A percentile compares a stretch with the other conserved stretches of the same genome.
Evolutionary conservation across 1,140 invertebrate genomes (phyloP).

Genomic region (Steinernema feltiae): DNA sequence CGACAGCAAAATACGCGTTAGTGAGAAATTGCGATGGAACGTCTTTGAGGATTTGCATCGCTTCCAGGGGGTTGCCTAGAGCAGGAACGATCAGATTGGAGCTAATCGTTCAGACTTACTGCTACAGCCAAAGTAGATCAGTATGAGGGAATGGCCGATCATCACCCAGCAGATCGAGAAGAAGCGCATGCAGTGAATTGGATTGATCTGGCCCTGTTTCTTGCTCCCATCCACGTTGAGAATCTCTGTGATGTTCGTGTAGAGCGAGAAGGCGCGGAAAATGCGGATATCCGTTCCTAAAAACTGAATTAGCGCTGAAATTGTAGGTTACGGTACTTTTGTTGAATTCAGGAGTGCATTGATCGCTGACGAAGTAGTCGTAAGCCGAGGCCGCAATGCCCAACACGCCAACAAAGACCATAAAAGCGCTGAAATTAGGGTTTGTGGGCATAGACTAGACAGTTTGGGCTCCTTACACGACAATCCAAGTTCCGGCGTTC

Average conservation of each 20-base stretch:
- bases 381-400: background rate
- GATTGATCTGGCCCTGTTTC: conserved; percentile 34
- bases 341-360: too few species aligned
- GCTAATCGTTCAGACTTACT: background rate
- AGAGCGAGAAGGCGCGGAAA: too few species aligned
- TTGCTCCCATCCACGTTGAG: conserved; percentile 20
- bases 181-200: too few species aligned
- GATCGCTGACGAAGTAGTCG: too few species aligned
- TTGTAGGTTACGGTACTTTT: too few species aligned
- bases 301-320: conserved; percentile 10
- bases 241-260: too few species aligned
- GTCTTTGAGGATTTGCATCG: conserved; percentile 20
- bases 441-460: too few species aligned
- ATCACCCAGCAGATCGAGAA: too few species aligned
- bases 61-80: conserved; percentile 24
- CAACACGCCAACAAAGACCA: background rate
- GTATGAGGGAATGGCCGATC: too few species aligned
- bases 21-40: conserved; percentile 19
- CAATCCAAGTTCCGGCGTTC: too few species aligned
- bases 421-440: too few species aligned
- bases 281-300: conserved; percentile 13
- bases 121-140: background rate
- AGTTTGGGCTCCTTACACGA: too few species aligned
- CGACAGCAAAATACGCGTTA: conserved; percentile 38
- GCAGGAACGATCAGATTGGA: background rate